These are phyloP conservation scores for Euzetes globulus DNA, from an alignment of 2,888 invertebrate genomes.

Conservation along the genomic window DNA sequence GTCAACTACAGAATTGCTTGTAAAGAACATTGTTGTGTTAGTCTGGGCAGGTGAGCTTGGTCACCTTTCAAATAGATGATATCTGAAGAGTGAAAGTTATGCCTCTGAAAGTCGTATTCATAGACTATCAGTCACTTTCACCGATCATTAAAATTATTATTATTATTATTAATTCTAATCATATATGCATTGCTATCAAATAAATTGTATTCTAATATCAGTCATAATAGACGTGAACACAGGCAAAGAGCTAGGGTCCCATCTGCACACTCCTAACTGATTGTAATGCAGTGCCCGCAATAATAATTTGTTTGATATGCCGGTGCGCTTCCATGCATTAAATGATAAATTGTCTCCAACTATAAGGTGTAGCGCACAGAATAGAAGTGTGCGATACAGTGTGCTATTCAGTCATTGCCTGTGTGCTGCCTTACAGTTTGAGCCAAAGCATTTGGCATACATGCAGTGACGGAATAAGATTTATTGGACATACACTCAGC, in stretches of 20 bases:
- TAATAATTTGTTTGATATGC: constrained; percentile 22
- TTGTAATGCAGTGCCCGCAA: constrained; percentile 5
- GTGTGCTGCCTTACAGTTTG: not conserved
- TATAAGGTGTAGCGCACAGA: not conserved
- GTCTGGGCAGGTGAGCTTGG: no score
- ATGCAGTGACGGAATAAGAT: constrained; percentile 2
- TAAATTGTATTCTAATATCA: constrained; percentile 14
- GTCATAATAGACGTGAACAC: not conserved
- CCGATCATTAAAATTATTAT: constrained; percentile 13
- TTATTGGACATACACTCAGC: not conserved
- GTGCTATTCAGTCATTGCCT: not conserved
- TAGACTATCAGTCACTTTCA: not conserved
- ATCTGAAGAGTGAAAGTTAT: no score
- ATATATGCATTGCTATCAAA: not conserved
- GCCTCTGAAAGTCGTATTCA: not conserved
- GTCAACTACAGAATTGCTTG: no score
- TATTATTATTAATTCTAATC: constrained; percentile 16
- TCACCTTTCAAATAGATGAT: no score
- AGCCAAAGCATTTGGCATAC: no score
- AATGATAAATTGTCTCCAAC: constrained; percentile 17
- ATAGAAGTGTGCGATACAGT: not conserved
- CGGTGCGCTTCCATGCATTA: constrained; percentile 20
- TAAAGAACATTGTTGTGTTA: no score
- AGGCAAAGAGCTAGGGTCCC: not conserved
- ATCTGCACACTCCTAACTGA: not conserved